Base-by-base conservation (phyloP, 2,113 vertebrate species). In the Equus przewalskii region DNA sequence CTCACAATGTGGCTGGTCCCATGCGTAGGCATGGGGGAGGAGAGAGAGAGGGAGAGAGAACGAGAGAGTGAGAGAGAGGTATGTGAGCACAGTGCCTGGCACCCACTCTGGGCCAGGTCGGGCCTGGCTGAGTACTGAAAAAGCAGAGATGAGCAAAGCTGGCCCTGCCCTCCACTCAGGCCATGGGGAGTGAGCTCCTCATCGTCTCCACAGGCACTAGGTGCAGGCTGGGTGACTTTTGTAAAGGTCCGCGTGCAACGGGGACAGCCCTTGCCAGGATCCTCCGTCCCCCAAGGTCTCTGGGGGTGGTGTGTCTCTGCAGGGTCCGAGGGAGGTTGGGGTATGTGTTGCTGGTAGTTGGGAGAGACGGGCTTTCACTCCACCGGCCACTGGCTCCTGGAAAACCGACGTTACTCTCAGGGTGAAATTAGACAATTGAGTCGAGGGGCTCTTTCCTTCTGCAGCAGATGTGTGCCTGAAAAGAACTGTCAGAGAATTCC, bases 291-390 rank as follows among this genome's bases (percentile, higher is more conserved):
- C 26, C 16, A 64, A 62, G 46, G 69, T 33, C 58, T 33, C 60
- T 0, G 1, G 60, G 33, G 0, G 12, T 14, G 10, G 2, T 28
- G 4, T 2, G 0, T 19, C 0, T 41, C 26, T 86, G 19, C 26
- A 56, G 58, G 19, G 21, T 14, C 69, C 5, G 1, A 1, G 36
- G 49, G 46, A n/a, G 28, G 26, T 26, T 54, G 56, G 21, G 21
- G 67, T n/a, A 7, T 30, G 14, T 62, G n/a, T 54, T 12, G 58
- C 36, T 6, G 2, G 33, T 6, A n/a, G 4, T 46, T 28, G 19
- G 33, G 24, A 26, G 21, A 36, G 28, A 21, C 11, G 44, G 26
- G 64, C 12, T 19, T 33, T 33, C 22, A 58, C 30, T n/a, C 54
- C 30, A 6, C 56, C 21, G 21, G 44, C 64, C 41, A 18, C 4